Evolutionary conservation across 2,113 vertebrate species (phyloP).

Genomic region (Gambusia holbrooki): DNA sequence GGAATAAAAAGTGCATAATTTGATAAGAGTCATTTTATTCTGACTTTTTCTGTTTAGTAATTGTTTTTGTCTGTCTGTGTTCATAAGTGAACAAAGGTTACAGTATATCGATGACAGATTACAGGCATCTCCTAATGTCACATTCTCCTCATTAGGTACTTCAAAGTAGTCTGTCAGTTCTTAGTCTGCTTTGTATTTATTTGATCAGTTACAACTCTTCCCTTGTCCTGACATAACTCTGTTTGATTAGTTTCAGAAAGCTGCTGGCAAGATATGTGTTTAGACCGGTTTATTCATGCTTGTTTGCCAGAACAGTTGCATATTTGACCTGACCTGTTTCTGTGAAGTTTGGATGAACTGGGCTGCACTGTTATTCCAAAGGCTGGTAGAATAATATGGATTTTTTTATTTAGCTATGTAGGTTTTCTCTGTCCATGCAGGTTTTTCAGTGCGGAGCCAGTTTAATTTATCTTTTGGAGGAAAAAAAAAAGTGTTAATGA

Average conservation of each 20-base stretch:
- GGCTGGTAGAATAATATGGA: conserved; percentile 48
- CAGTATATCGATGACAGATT: background rate
- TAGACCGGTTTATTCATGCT: conserved; percentile 51
- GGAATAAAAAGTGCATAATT: background rate
- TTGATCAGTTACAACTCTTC: background rate
- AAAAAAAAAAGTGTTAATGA: background rate
- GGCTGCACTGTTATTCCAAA: conserved; percentile 52
- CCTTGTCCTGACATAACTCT: conserved; percentile 14
- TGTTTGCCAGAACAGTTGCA: conserved; percentile 62
- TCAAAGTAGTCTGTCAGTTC: background rate
- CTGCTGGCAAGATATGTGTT: conserved; percentile 42
- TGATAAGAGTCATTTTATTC: background rate
- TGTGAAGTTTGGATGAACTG: conserved; percentile 45
- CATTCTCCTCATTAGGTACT: no score
- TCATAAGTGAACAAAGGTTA: background rate
- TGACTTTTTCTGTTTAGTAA: conserved; percentile 29
- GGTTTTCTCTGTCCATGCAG: conserved; percentile 10
- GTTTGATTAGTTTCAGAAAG: conserved; percentile 30
- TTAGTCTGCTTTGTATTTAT: background rate
- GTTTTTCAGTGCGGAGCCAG: conserved; percentile 41
- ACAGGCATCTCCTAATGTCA: background rate
- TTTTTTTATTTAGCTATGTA: conserved; percentile 23
- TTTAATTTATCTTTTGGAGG: conserved; percentile 41
- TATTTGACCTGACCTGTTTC: conserved; percentile 48
- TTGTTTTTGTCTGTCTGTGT: conserved; percentile 7